Evolutionary conservation across 2,888 invertebrate species (phyloP), one percentile per base, ranked within the genome.

Genomic region (Rhamnusium bicolor): DNA sequence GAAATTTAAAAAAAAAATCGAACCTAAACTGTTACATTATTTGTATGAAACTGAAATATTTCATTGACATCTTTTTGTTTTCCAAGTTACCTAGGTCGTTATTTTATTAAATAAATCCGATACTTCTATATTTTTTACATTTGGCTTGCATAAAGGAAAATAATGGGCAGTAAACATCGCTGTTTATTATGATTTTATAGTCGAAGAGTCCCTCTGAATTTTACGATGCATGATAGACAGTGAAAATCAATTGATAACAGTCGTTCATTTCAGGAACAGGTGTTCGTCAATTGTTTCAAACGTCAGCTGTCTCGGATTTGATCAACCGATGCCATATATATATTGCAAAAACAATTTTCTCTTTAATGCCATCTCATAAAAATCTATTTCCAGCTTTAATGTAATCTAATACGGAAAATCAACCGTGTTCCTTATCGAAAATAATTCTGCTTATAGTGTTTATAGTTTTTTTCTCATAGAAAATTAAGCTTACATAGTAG

Each of bases 201-300:
- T 14, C 62, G 62, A 14, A 8, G 24, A 40, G 24, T 24, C n/a
- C n/a, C 27, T 63, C 51, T 24, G 49, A 21, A 49, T 8, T n/a
- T 10, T 12, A 49, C 27, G 8, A 16, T 24, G 62, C 21, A 29
- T 51, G 58, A 75, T 76, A 69, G 69, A 71, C 56, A 65, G 49
- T 58, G 58, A 72, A 73, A 72, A 70, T 76, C 73, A 73, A 76
- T 76, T 73, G 76, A 72, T 73, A 70, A 60, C 69, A 60, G 66
- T 60, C 63, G 71, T 69, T 69, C 69, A 71, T 71, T 72, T 78
- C 78, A 79, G 66, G 67, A 79, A 77, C 78, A 79, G 78, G 78
- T 79, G 78, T 77, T 72, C 72, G 74, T 77, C 76, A 75, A 79
- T 79, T 77, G 75, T 78, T 71, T 68, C 71, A 65, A 72, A 73